Conservation (phyloP, 1,140 invertebrate genomes). For the Helicoverpa zea region DNA sequence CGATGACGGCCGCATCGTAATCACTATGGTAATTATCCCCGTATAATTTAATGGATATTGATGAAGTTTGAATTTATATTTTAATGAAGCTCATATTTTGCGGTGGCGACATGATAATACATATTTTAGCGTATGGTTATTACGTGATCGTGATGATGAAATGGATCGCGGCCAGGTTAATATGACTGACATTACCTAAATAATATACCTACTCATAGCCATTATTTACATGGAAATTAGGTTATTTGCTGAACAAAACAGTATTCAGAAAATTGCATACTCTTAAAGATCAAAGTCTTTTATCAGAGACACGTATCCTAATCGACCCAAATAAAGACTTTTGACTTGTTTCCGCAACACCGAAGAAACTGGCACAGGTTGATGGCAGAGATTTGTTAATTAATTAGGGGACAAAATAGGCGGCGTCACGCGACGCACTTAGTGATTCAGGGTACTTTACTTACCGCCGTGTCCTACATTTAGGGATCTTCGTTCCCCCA, state of each 20-base stretch:
- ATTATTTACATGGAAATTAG: not conserved
- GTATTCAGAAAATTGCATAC: not conserved
- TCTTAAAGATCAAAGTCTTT: not conserved
- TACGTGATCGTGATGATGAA: conserved; percentile 25
- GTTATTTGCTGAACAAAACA: not conserved
- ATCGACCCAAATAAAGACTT: conserved; percentile 48
- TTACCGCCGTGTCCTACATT: conserved; percentile 65
- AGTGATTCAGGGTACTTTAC: conserved; percentile 61
- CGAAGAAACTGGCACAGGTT: conserved; percentile 68
- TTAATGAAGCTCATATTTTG: conserved; percentile 45
- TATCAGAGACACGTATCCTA: conserved; percentile 35
- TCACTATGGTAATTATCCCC: conserved; percentile 49
- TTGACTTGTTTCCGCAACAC: conserved; percentile 26
- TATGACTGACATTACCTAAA: not conserved
- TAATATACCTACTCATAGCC: too few relatives aligned
- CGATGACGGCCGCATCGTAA: conserved; percentile 39
- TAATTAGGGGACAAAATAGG: conserved; percentile 77
- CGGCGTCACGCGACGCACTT: conserved; percentile 69
- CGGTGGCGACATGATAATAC: conserved; percentile 5
- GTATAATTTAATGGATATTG: conserved; percentile 50
- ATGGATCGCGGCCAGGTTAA: not conserved
- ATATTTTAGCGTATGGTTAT: conserved; percentile 1
- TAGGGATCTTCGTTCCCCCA: conserved; percentile 55
- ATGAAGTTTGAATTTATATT: conserved; percentile 48
- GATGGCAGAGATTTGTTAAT: conserved; percentile 76